These are phyloP conservation scores for Mycetomoellerius zeteki DNA, from an alignment of 1,140 invertebrate genomes.

Conservation along the genomic window DNA sequence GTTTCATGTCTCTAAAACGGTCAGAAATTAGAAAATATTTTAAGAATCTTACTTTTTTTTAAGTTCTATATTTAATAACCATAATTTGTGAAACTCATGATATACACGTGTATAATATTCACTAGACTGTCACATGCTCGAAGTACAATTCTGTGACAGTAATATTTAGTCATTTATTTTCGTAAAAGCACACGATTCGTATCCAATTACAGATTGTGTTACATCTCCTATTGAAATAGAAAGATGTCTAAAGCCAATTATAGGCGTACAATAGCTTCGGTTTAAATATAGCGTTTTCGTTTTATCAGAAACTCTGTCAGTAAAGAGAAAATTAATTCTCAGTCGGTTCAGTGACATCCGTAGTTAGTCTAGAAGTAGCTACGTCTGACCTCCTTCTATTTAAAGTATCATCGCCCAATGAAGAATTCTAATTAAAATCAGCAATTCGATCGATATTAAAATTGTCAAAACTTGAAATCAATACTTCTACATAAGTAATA, in stretches of 20 bases:
- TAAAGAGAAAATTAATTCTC: slow-evolving; percentile 64
- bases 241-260: slow-evolving; percentile 33
- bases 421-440: slow-evolving; percentile 61
- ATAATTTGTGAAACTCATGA: slow-evolving; percentile 5
- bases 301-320: slow-evolving; percentile 64
- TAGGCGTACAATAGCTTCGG: slow-evolving; percentile 43
- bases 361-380: slow-evolving; percentile 75
- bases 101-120: background rate
- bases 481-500: background rate
- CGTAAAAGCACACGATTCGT: background rate
- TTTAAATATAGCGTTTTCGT: slow-evolving; percentile 61
- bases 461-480: background rate
- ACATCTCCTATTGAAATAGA: slow-evolving; percentile 41
- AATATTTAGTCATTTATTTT: slow-evolving; percentile 23
- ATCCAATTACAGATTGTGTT: slow-evolving; percentile 33
- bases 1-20: background rate
- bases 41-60: background rate
- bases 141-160: background rate
- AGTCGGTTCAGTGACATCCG: slow-evolving; percentile 73
- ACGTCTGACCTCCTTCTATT: slow-evolving; percentile 77
- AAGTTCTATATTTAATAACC: background rate
- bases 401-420: slow-evolving; percentile 65
- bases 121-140: background rate
- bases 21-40: background rate
- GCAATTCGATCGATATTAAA: slow-evolving; percentile 21